A percentile compares a stretch with the other conserved stretches of the same genome.
phyloP scores from a whole-genome alignment of 2,888 invertebrate species.

The Halocaridina rubra region DNA sequence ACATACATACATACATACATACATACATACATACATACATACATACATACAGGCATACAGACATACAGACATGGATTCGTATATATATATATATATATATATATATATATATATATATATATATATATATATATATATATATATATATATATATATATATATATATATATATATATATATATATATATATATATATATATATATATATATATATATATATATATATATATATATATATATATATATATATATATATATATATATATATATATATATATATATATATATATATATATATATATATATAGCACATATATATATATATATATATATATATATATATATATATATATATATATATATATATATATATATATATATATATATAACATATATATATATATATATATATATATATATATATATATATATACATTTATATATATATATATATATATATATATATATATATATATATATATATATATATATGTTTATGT shows the following conservation, averaged over 20 bases:
- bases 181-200: not conserved
- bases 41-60: not conserved
- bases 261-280: not conserved
- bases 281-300: not conserved
- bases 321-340: not conserved
- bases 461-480: conserved; percentile 7
- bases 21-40: not conserved
- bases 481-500: not conserved
- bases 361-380: not conserved
- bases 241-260: not conserved
- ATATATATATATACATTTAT: not conserved
- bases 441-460: not conserved
- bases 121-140: not conserved
- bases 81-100: not conserved
- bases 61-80: not conserved
- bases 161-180: not conserved
- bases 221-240: not conserved
- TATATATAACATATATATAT: not conserved
- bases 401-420: not conserved
- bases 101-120: not conserved
- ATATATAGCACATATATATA: not conserved
- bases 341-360: conserved; percentile 5
- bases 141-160: not conserved
- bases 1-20: not conserved
- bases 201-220: not conserved